A percentile compares a stretch with the other conserved stretches of the same genome.
phyloP scores from a whole-genome alignment of 1,140 invertebrate genomes.

The Heliconius nattereri region DNA sequence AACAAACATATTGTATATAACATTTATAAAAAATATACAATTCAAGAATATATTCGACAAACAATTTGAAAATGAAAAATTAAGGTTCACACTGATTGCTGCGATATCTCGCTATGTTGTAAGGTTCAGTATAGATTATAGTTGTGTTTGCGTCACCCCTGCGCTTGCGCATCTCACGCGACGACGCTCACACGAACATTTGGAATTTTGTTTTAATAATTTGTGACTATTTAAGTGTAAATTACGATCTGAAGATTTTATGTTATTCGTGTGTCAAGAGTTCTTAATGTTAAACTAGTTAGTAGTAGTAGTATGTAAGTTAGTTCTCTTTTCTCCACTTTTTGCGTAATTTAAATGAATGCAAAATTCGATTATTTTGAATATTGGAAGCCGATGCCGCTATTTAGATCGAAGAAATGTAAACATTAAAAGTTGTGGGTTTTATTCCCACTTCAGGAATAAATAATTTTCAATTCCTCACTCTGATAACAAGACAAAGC shows the following conservation, averaged over 20 bases:
- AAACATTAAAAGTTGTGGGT: no score
- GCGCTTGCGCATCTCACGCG: conserved; percentile 20
- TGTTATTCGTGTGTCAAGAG: not conserved
- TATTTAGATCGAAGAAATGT: no score
- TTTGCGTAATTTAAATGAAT: no score
- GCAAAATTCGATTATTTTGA: no score
- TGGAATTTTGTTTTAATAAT: not conserved
- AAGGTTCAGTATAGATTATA: conserved; percentile 27
- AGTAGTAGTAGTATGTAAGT: no score
- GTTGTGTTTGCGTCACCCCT: conserved; percentile 22
- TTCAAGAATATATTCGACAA: not conserved
- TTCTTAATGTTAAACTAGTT: no score
- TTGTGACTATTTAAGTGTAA: not conserved
- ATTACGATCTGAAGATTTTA: not conserved
- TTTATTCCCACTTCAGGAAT: no score
- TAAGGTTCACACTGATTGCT: not conserved
- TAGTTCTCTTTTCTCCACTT: no score
- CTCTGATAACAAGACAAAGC: no score
- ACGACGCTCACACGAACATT: conserved; percentile 24
- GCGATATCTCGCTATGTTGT: conserved; percentile 20
- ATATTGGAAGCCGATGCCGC: no score
- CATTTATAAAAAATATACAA: not conserved
- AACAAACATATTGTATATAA: not conserved
- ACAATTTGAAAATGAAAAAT: not conserved
- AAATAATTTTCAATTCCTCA: no score